Base-by-base conservation (phyloP, 92 coral and sea anemone genomes). In the Bergia sp. region DNA sequence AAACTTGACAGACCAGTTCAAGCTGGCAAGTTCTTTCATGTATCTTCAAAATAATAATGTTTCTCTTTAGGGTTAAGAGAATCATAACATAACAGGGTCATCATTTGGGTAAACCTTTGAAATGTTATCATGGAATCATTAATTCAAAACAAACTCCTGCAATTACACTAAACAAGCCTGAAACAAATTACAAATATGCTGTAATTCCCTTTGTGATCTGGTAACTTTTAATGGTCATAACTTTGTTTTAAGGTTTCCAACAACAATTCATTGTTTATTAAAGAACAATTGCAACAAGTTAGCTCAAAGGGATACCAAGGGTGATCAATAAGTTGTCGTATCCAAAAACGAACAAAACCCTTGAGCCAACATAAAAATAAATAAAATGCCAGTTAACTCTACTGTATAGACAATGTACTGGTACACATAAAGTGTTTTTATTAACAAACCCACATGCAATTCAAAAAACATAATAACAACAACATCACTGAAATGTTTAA, bases 201-300 rank as follows among this genome's bases (percentile, higher is more conserved):
- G 71, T 64, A 64, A 64, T 64, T 64, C 71, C 71, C 71, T 64
- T 16, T 64, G 71, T 64, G 71, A 64, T 64, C 71, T 64, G 71
- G 23, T 64, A 64, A 11, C 71, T 64, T 64, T 64, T 5, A 64
- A 64, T 64, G 71, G 71, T 64, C 71, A 64, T 64, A 64, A 64
- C 71, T 64, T 64, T 64, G 71, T 64, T 10, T 64, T 15, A 64
- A n/a, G n/a, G 18, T 16, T 64, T 64, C 23, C 71, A 16, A 64
- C 5, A n/a, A 64, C 29, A 11, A 20, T 4, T 64, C 71, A 64
- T 64, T 13, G 71, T 7, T 64, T 64, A 64, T 64, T 64, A 64
- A 64, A 64, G 71, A 64, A 64, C 29, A 64, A 13, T 13, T 64
- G 71, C 71, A 64, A 64, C 71, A 64, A 9, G n/a, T 64, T 64